A percentile compares a stretch with the other conserved stretches of the same genome.
phyloP scores from a whole-genome alignment of 2,888 invertebrate species.

The Heterodera filipjevi region DNA sequence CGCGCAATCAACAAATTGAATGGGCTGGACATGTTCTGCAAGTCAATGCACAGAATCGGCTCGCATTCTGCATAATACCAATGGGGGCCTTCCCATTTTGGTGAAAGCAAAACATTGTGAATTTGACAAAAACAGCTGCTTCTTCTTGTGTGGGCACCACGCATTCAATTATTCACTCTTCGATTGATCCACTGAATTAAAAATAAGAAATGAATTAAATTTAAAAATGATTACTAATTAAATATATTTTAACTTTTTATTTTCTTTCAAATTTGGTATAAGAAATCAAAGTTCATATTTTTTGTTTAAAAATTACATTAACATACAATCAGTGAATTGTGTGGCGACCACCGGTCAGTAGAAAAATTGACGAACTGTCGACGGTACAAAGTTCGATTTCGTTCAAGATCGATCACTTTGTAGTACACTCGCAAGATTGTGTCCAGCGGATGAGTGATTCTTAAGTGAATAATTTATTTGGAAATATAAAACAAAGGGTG shows the following conservation, averaged over 20 bases:
- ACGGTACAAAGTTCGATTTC: neutral
- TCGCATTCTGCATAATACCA: too few species aligned
- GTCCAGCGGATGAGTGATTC: neutral
- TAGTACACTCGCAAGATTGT: neutral
- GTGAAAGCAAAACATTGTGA: neutral
- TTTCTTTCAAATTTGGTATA: too few species aligned
- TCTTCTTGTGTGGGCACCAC: neutral
- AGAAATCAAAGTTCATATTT: too few species aligned
- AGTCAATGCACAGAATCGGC: too few species aligned
- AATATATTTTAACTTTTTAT: too few species aligned
- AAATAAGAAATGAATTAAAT: neutral
- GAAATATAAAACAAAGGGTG: too few species aligned
- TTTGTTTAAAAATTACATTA: neutral
- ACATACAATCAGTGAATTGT: neutral
- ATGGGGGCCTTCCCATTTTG: neutral
- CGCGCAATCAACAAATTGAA: neutral
- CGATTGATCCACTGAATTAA: neutral
- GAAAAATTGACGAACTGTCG: neutral
- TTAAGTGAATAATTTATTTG: neutral
- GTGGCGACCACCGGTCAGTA: neutral
- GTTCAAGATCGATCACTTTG: neutral
- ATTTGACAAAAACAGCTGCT: neutral
- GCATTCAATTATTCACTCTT: neutral
- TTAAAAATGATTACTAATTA: neutral
- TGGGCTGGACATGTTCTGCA: too few species aligned